Evolutionary conservation across 2,888 invertebrate species (phyloP), one percentile per base, ranked within the genome.

Genomic region (Atethmia centrago): DNA sequence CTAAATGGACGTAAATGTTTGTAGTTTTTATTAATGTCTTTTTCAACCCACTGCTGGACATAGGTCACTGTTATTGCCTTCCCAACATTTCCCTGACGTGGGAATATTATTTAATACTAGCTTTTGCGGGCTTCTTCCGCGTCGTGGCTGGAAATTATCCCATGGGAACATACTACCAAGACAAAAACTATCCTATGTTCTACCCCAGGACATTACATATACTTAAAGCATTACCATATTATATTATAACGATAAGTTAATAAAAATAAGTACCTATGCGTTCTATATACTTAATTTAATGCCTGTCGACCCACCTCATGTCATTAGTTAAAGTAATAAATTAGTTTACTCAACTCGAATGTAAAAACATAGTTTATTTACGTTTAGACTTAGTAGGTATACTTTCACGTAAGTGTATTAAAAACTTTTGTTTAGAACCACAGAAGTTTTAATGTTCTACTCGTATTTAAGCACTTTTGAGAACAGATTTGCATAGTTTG

Each of bases 261-360:
- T 67, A 51, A 74, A 51, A 12, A 5, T 74, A 56, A 56, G 28
- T 61, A 42, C 49, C 28, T 16, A 19, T 36, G 36, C 19, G n/a
- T 62, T 25, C 3, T 63, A 31, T 40, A 49, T 42, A 66, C 9
- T 62, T 63, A 71, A 42, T 67, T 61, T 61, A 55, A 58, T 70
- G 16, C n/a, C n/a, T 74, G 64, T 68, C 47, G 64, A 78, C 74
- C 16, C 31, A 58, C 59, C 58, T 47, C n/a, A 45, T 0, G 12
- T 51, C 56, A 81, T 70, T 67, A 63, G 55, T 61, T 65, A 65
- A 63, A 66, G 63, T 83, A 61, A 71, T 65, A 55, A 69, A 83
- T 81, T 64, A 68, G 56, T 72, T 74, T 42, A 71, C 66, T 71
- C 55, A 65, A 65, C 71, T 61, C 31, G 28, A 63, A 47, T 55